phyloP scores from a whole-genome alignment of 2,888 invertebrate species.

The Unio pictorum region DNA sequence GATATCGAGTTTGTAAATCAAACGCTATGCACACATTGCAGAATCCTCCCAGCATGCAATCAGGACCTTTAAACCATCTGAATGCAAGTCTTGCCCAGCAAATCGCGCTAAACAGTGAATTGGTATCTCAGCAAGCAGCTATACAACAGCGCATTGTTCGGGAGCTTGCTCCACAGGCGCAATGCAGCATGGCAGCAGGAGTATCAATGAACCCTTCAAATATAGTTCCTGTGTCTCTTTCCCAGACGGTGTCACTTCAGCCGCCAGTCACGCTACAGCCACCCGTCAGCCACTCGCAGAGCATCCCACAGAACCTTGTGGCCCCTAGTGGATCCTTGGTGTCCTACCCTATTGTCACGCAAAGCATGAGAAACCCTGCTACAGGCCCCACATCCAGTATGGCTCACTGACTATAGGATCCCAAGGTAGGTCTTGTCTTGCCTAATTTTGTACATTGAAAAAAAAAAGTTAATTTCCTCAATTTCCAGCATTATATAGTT shows the following conservation, averaged over 20 bases:
- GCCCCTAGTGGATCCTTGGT: slow-evolving; percentile 52
- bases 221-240: slow-evolving; percentile 55
- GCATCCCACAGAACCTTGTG: slow-evolving; percentile 48
- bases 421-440: slow-evolving; percentile 8
- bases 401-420: slow-evolving; percentile 44
- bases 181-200: slow-evolving; percentile 39
- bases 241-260: slow-evolving; percentile 57
- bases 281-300: slow-evolving; percentile 35
- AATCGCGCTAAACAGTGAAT: slow-evolving; percentile 64
- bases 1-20: slow-evolving; percentile 74
- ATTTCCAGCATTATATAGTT: too few species aligned
- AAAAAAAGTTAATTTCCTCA: too few species aligned
- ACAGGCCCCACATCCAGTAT: slow-evolving; percentile 38
- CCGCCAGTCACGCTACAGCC: slow-evolving; percentile 34
- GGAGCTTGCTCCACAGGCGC: slow-evolving; percentile 44
- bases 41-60: slow-evolving; percentile 30
- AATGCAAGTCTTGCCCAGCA: slow-evolving; percentile 68
- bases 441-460: too few species aligned
- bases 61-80: slow-evolving; percentile 48
- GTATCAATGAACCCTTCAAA: slow-evolving; percentile 56
- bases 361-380: slow-evolving; percentile 60
- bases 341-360: slow-evolving; percentile 66
- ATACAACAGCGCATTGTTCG: slow-evolving; percentile 62
- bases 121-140: slow-evolving; percentile 58
- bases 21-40: slow-evolving; percentile 52